Evolutionary conservation across 2,888 invertebrate species (phyloP).

Genomic region (Hecatera dysodea): DNA sequence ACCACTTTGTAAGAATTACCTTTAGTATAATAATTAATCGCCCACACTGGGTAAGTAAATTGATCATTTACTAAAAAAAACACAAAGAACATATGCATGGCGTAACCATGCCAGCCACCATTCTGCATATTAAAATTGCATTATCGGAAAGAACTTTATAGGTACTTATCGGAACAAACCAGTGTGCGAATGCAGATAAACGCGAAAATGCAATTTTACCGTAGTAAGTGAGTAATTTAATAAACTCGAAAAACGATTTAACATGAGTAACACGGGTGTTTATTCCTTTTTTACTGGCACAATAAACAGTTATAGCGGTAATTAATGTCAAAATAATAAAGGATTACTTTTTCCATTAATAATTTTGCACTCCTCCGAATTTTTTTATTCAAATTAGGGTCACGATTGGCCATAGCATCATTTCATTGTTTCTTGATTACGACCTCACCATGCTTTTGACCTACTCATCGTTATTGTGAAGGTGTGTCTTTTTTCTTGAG

Average conservation of each 20-base stretch:
- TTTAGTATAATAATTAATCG: no score
- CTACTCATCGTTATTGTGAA: neutral
- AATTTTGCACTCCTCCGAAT: neutral
- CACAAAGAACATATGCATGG: neutral
- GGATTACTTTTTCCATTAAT: conserved; percentile 35
- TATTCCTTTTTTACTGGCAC: conserved; percentile 17
- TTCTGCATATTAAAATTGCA: conserved; percentile 10
- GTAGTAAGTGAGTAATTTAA: conserved; percentile 13
- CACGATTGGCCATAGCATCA: neutral
- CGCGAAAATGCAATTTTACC: conserved; percentile 36
- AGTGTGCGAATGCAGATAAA: conserved; percentile 1
- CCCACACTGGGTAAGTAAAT: neutral
- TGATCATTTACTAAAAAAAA: conserved; percentile 1
- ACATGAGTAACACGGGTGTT: conserved; percentile 2
- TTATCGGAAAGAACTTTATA: conserved; percentile 2
- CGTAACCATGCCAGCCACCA: no score
- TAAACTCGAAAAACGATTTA: conserved; percentile 17
- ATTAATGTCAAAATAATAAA: conserved; percentile 18
- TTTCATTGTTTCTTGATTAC: conserved; percentile 1
- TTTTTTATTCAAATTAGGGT: conserved; percentile 31
- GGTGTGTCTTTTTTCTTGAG: neutral
- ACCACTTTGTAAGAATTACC: conserved; percentile 1
- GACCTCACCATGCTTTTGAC: neutral
- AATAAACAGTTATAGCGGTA: conserved; percentile 31
- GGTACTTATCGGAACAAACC: no score